These are phyloP conservation scores for Rhagonycha fulva DNA, from an alignment of 2,888 invertebrate genomes.

Conservation along the genomic window DNA sequence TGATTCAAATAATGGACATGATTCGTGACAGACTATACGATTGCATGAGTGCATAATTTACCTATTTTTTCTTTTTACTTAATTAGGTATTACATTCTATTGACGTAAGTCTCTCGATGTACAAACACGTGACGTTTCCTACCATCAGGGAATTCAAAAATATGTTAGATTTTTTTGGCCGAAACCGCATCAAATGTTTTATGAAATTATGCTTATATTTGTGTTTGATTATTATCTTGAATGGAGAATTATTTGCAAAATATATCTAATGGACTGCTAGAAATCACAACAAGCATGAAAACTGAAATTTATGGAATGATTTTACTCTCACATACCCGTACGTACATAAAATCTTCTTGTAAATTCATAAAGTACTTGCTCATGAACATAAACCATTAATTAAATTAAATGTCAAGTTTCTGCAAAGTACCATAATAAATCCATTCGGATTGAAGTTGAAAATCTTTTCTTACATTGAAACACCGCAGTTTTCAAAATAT, in stretches of 20 bases:
- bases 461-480: constrained; percentile 16
- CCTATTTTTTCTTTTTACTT: background rate
- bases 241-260: constrained; percentile 16
- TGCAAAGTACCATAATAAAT: background rate
- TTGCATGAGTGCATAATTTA: background rate
- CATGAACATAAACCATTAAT: background rate
- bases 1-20: background rate
- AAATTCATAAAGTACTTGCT: background rate
- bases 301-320: constrained; percentile 21
- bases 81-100: background rate
- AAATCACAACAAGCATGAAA: constrained; percentile 16
- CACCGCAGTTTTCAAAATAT: constrained; percentile 25
- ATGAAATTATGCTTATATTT: background rate
- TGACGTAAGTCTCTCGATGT: background rate
- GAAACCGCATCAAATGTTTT: too few species aligned
- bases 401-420: background rate
- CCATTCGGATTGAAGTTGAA: background rate
- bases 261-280: constrained; percentile 16
- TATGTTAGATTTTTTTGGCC: background rate
- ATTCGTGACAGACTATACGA: background rate
- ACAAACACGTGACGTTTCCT: background rate
- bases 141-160: background rate
- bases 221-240: background rate
- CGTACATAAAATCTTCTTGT: background rate
- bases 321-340: constrained; percentile 2